Conservation (phyloP, 2,888 invertebrate species). For the Myopa testacea region DNA sequence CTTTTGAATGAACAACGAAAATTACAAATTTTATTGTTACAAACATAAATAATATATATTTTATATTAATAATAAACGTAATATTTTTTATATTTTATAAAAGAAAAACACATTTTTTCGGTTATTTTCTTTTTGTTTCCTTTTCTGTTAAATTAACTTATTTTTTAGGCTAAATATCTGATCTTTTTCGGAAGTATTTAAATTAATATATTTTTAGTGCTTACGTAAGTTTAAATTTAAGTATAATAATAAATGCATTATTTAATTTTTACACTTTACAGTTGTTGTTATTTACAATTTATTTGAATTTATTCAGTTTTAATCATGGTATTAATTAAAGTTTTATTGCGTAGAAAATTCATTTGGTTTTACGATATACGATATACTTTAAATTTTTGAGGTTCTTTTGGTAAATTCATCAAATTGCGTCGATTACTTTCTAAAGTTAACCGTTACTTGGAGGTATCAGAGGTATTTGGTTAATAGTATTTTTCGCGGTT, state of each 20-base stretch:
- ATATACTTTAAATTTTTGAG: conserved; percentile 24
- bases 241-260: conserved; percentile 8
- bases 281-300: conserved; percentile 23
- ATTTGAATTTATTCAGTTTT: conserved; percentile 38
- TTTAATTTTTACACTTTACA: conserved; percentile 35
- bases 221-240: conserved; percentile 18
- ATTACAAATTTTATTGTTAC: conserved; percentile 59
- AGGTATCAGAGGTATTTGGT: conserved; percentile 68
- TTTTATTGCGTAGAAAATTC: conserved; percentile 33
- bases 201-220: neutral
- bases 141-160: too few species aligned
- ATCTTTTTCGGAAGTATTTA: neutral
- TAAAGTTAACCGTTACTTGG: conserved; percentile 46
- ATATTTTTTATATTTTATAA: conserved; percentile 32
- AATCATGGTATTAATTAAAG: conserved; percentile 25
- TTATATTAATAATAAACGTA: conserved; percentile 40
- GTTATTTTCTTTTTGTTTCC: neutral
- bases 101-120: conserved; percentile 12
- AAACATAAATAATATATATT: conserved; percentile 51
- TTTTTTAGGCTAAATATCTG: conserved; percentile 17
- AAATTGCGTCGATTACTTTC: conserved; percentile 37
- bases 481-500: conserved; percentile 64
- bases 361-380: neutral
- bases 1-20: conserved; percentile 68
- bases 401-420: conserved; percentile 48